Evolutionary conservation across 2,113 vertebrate genomes (phyloP).

Genomic region (Psittacula cyanocephala): DNA sequence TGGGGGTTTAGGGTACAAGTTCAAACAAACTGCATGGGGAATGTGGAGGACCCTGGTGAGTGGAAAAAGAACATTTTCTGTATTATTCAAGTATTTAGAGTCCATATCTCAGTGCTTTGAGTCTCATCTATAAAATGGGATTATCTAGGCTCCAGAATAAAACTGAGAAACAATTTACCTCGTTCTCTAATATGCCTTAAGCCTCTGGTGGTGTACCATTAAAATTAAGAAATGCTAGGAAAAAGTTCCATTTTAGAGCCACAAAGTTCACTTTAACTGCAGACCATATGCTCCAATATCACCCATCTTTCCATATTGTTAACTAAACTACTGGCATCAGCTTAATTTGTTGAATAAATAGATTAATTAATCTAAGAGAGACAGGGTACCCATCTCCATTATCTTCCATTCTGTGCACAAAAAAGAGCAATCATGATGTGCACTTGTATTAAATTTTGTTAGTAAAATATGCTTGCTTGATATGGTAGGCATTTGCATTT

Average conservation of each 20-base stretch:
- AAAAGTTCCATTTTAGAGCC: neutral
- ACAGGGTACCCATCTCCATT: neutral
- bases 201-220: neutral
- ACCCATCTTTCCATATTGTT: conserved; percentile 21
- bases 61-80: neutral
- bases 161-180: neutral
- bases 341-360: conserved; percentile 56
- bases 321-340: conserved; percentile 30
- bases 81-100: neutral
- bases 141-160: neutral
- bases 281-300: conserved; percentile 6
- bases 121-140: neutral
- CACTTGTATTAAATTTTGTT: conserved; percentile 54
- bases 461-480: conserved; percentile 52
- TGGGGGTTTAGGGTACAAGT: neutral
- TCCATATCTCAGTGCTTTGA: neutral
- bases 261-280: conserved; percentile 16
- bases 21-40: neutral
- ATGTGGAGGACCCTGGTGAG: neutral
- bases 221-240: conserved; percentile 1
- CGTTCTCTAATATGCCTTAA: neutral
- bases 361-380: conserved; percentile 56
- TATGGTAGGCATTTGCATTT: conserved; percentile 56
- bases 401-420: conserved; percentile 2
- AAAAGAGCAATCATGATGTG: conserved; percentile 37